phyloP scores from a whole-genome alignment of 2,113 vertebrate genomes.

The Oreamnos americanus region DNA sequence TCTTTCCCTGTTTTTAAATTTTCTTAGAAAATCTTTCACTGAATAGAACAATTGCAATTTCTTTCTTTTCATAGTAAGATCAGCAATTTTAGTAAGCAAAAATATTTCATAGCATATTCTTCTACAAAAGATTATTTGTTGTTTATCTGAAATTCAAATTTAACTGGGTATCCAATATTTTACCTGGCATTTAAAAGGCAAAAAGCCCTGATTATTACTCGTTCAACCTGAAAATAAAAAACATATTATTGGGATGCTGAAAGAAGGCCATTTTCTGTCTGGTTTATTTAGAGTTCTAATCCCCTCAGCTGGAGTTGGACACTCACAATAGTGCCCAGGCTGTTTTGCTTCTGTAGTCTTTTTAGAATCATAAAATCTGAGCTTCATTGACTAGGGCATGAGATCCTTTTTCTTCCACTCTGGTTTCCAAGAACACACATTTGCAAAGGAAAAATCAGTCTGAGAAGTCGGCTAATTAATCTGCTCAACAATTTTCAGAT shows the following conservation, averaged over 20 bases:
- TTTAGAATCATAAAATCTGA: background rate
- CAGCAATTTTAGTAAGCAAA: background rate
- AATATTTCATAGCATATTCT: background rate
- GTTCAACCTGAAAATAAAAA: background rate
- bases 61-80: background rate
- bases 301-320: background rate
- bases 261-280: background rate
- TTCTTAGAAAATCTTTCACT: background rate
- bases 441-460: background rate
- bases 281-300: background rate
- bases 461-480: background rate
- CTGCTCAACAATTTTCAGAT: background rate
- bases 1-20: background rate
- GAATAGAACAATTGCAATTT: background rate
- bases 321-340: background rate
- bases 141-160: background rate
- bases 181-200: background rate
- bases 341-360: background rate
- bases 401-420: background rate
- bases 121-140: background rate
- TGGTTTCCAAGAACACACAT: background rate
- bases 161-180: background rate
- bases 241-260: background rate
- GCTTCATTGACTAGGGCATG: background rate
- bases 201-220: background rate